Evolutionary conservation across 2,888 invertebrate species (phyloP), one percentile per base, ranked within the genome.

Genomic region (Megastigmus dorsalis): DNA sequence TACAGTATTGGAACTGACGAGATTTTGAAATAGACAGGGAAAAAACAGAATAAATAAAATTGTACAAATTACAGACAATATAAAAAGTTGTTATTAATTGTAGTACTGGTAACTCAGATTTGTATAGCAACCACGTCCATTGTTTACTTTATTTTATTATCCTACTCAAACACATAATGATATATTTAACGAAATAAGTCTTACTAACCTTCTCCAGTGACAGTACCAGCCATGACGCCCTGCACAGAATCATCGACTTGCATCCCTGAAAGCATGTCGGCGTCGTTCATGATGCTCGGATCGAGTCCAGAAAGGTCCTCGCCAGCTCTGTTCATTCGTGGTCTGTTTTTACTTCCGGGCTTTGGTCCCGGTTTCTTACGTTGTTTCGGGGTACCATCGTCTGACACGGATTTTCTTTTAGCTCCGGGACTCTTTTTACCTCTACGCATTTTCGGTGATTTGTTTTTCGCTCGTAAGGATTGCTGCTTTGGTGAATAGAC

Each of bases 341-440:
- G 83, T 60, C 81, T 86, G 36, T 87, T 86, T 62, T 86, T 88
- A 60, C 86, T 87, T 1, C 88, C 88, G 0, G 88, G 88, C 68
- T 88, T 88, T 0, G 88, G 88, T 0, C 88, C 88, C 3, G 88
- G 88, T 52, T 86, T 88, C 75, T 84, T 88, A 30, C 88, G 81
- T 30, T 83, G 84, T 55, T 88, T 88, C 0, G 85, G 84, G 20
- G 80, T 80, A 1, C 85, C 85, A 52, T 84, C 85, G 65, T 86
- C 85, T n/a, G 80, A 79, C 2, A 81, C 36, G 1, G 80, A 79
- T 70, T 83, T 84, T 54, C 84, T 82, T 52, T 84, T 85, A 1
- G 79, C 81, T 0, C 78, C 84, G 0, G 86, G 86, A 76, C 85
- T 86, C 38, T 83, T 86, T 50, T 84, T 79, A 67, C 73, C 86